Evolutionary conservation across 2,797 vertebrate species (phyloP), one percentile per base, ranked within the genome.

Genomic region (Sitta carolinensis): DNA sequence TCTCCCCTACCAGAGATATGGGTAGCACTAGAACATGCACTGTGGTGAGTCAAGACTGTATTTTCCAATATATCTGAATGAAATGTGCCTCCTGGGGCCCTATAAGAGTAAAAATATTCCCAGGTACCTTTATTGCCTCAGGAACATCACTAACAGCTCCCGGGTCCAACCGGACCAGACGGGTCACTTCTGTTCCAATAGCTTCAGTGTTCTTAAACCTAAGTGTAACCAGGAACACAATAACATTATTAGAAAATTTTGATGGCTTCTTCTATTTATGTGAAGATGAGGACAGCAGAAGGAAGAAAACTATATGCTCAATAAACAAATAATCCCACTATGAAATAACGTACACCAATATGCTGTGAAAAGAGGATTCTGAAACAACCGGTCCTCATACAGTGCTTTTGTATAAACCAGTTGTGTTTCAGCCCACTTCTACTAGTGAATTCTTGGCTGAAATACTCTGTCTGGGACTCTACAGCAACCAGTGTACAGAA

Each of bases 121-220:
- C 19, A 89, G 52, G 21, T 82, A 96, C 99, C 98, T 99, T 99
- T 75, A 99, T 99, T 5, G 99, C 99, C 95, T 99, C 99, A 3
- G 99, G 99, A 12, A 99, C 97, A 2, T 99, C 98, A 36, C 98
- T 99, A 73, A 99, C 99, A 0, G 99, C 99, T 82, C 99, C 98
- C 0, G 99, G 99, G 95, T 99, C 99, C 97, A 99, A 95, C 20
- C 99, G 98, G 85, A 99, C 99, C 59, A 99, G 98, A 51, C 99
- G 98, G 11, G 99, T 99, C 95, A 99, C 99, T 95, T 99, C 99
- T 13, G 98, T 98, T 58, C 99, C 98, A 12, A 99, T 99, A 75
- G 98, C 99, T 62, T 99, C 99, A 11, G 99, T 99, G 83, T 99
- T 99, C 96, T 99, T 99, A 97, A 99, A 99, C 97, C 99, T 99